Evolutionary conservation across 2,888 invertebrate species (phyloP).

Genomic region (Synanthedon formicaeformis): DNA sequence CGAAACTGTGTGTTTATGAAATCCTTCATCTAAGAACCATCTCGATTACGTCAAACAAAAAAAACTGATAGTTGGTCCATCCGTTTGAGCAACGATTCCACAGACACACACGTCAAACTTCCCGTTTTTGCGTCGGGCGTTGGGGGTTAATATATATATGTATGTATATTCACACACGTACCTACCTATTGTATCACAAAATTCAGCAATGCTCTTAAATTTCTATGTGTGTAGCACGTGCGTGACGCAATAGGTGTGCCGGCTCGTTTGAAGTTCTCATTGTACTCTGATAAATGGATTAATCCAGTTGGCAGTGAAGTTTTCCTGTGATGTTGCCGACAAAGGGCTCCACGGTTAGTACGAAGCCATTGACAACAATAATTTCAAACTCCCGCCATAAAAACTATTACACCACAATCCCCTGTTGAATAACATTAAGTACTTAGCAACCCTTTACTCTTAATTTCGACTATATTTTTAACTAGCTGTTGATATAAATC

Average conservation of each 20-base stretch:
- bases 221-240: conserved; percentile 41
- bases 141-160: too few species aligned
- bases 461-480: too few species aligned
- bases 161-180: too few species aligned
- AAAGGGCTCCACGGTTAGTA: conserved; percentile 55
- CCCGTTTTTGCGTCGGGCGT: too few species aligned
- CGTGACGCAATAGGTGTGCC: conserved; percentile 42
- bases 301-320: conserved; percentile 27
- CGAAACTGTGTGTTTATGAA: too few species aligned
- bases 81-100: too few species aligned
- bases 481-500: too few species aligned
- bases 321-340: conserved; percentile 38
- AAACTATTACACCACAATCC: conserved; percentile 56
- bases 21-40: too few species aligned
- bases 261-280: conserved; percentile 53
- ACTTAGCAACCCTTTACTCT: background rate
- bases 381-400: conserved; percentile 20
- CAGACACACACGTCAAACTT: too few species aligned
- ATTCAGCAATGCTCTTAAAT: conserved; percentile 8
- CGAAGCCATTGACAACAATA: conserved; percentile 55
- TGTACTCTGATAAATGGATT: conserved; percentile 45
- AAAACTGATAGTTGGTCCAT: too few species aligned
- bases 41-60: too few species aligned
- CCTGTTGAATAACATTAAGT: conserved; percentile 11
- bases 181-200: background rate